Percentiles rank a stretch among this genome's conserved stretches.
Conservation (phyloP, 1,140 invertebrate genomes). For the Batillaria attramentaria region DNA sequence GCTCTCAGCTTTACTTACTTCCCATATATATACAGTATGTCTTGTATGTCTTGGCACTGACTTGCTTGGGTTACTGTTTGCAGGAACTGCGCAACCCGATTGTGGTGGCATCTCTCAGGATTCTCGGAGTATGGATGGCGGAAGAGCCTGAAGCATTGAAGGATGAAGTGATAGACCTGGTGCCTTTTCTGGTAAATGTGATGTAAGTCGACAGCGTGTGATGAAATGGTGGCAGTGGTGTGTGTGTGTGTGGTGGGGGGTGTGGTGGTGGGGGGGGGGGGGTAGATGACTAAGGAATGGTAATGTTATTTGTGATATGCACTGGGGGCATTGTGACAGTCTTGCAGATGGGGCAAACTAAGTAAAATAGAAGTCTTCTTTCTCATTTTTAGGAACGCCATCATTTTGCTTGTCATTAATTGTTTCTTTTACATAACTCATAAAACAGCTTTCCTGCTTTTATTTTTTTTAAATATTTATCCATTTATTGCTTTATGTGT, state of each 20-base stretch:
- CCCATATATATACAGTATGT: too few relatives aligned
- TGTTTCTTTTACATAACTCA: neutral
- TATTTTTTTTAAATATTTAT: neutral
- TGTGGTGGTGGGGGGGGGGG: too few relatives aligned
- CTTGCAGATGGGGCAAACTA: too few relatives aligned
- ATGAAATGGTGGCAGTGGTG: neutral
- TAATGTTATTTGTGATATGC: too few relatives aligned
- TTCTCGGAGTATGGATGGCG: conserved; percentile 89
- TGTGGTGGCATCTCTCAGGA: conserved; percentile 85
- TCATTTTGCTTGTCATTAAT: neutral
- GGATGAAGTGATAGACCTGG: conserved; percentile 81
- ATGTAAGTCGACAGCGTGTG: conserved; percentile 35
- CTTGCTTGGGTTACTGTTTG: neutral
- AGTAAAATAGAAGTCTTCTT: too few relatives aligned
- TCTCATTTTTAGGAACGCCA: too few relatives aligned
- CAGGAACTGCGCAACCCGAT: conserved; percentile 78
- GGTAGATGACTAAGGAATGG: too few relatives aligned
- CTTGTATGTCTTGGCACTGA: too few relatives aligned
- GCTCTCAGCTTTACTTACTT: too few relatives aligned
- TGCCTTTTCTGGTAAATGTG: conserved; percentile 69
- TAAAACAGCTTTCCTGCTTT: neutral
- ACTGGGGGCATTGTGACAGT: too few relatives aligned
- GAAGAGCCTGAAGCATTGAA: conserved; percentile 93
- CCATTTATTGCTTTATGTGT: neutral
- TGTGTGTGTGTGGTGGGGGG: neutral